These are phyloP conservation scores for Corythucha ciliata DNA, from an alignment of 2,888 invertebrate species.

Conservation along the genomic window DNA sequence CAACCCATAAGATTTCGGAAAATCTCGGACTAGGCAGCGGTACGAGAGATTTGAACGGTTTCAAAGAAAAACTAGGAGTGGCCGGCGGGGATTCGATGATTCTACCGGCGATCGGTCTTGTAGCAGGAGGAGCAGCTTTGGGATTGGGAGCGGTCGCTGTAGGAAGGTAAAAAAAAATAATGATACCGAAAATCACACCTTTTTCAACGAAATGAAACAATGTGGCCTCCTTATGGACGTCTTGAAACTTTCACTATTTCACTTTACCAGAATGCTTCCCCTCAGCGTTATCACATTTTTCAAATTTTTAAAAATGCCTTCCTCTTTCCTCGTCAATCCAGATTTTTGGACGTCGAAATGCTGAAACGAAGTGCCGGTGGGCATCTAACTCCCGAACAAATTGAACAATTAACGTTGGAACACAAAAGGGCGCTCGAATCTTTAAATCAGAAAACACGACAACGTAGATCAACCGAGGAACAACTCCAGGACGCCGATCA, in stretches of 20 bases:
- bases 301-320: neutral
- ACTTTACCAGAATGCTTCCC: neutral
- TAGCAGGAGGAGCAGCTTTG: conserved; percentile 73
- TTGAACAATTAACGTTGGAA: conserved; percentile 39
- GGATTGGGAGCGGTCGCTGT: conserved; percentile 73
- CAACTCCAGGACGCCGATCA: conserved; percentile 33
- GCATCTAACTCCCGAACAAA: conserved; percentile 22
- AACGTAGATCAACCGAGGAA: conserved; percentile 29
- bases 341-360: conserved; percentile 54
- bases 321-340: conserved; percentile 18
- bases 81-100: conserved; percentile 51
- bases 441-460: conserved; percentile 35
- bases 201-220: neutral
- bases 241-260: too few relatives aligned
- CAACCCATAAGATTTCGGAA: conserved; percentile 67
- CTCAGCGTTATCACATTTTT: neutral
- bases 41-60: conserved; percentile 35
- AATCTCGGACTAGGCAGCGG: conserved; percentile 53
- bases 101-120: conserved; percentile 63
- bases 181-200: neutral
- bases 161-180: conserved; percentile 45
- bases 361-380: conserved; percentile 46
- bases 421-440: conserved; percentile 49
- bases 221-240: too few relatives aligned
- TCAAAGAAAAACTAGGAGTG: conserved; percentile 57